A percentile compares a stretch with the other conserved stretches of the same genome.
Evolutionary conservation across 2,113 vertebrate genomes (phyloP).

Genomic region (Hemibagrus wyckioides): DNA sequence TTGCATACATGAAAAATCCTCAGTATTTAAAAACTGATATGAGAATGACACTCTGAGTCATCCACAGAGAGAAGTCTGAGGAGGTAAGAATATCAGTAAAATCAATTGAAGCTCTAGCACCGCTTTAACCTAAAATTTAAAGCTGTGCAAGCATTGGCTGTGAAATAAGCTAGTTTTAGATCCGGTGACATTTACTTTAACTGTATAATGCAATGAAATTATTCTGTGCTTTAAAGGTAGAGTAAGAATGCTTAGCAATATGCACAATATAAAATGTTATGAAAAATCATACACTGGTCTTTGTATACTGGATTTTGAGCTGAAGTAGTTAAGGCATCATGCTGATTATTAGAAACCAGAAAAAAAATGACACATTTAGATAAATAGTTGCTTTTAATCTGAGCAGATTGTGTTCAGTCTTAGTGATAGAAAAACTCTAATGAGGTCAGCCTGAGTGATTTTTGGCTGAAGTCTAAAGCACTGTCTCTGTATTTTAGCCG

Average conservation of each 20-base stretch:
- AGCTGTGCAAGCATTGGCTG: neutral
- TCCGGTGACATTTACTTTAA: neutral
- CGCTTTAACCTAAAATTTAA: neutral
- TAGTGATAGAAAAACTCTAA: neutral
- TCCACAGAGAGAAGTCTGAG: neutral
- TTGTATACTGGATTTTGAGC: neutral
- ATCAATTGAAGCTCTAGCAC: neutral
- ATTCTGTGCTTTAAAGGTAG: neutral
- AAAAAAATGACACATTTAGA: neutral
- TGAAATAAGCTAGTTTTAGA: neutral
- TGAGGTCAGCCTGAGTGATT: neutral
- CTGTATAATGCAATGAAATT: neutral
- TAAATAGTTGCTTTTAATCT: neutral
- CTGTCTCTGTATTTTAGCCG: neutral
- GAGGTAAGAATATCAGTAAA: neutral
- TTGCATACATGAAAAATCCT: neutral
- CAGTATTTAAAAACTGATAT: neutral
- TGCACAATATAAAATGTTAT: neutral
- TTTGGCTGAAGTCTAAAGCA: neutral
- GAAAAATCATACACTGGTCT: neutral
- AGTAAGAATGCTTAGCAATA: neutral
- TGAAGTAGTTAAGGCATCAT: neutral
- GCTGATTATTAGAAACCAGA: neutral
- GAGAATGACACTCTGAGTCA: neutral
- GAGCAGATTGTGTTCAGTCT: neutral